These are phyloP conservation scores for Ariolimax columbianus DNA, from an alignment of 2,888 invertebrate genomes.

Conservation along the genomic window DNA sequence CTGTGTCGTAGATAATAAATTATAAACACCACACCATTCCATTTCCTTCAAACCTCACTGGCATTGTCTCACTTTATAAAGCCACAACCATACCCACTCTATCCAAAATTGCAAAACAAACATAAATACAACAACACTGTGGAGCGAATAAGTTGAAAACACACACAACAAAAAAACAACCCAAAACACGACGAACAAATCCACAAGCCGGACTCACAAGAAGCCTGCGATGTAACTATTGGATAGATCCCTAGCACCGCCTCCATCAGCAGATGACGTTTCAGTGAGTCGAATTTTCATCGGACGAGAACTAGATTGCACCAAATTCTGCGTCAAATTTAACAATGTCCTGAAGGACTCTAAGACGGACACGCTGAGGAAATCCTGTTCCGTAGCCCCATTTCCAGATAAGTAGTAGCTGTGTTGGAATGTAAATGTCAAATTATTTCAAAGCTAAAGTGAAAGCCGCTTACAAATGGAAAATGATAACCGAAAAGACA, in stretches of 20 bases:
- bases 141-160: too few relatives aligned
- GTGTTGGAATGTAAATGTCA: too few relatives aligned
- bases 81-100: too few relatives aligned
- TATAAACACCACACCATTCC: too few relatives aligned
- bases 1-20: too few relatives aligned
- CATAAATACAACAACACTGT: too few relatives aligned
- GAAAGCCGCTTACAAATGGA: too few relatives aligned
- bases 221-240: slow-evolving; percentile 54
- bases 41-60: too few relatives aligned
- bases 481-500: too few relatives aligned
- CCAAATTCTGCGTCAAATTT: slow-evolving; percentile 56
- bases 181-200: background rate
- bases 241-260: slow-evolving; percentile 51
- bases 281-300: slow-evolving; percentile 50
- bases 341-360: slow-evolving; percentile 81
- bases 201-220: slow-evolving; percentile 39
- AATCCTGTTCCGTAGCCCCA: slow-evolving; percentile 83
- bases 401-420: slow-evolving; percentile 82
- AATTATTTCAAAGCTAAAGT: too few relatives aligned
- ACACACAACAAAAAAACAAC: background rate
- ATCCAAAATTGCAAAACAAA: too few relatives aligned
- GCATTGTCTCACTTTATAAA: too few relatives aligned
- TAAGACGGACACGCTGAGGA: slow-evolving; percentile 84
- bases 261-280: slow-evolving; percentile 55
- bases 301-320: background rate